Evolutionary conservation across 2,888 invertebrate genomes (phyloP), one percentile per base, ranked within the genome.

Genomic region (Drosophila formosana): DNA sequence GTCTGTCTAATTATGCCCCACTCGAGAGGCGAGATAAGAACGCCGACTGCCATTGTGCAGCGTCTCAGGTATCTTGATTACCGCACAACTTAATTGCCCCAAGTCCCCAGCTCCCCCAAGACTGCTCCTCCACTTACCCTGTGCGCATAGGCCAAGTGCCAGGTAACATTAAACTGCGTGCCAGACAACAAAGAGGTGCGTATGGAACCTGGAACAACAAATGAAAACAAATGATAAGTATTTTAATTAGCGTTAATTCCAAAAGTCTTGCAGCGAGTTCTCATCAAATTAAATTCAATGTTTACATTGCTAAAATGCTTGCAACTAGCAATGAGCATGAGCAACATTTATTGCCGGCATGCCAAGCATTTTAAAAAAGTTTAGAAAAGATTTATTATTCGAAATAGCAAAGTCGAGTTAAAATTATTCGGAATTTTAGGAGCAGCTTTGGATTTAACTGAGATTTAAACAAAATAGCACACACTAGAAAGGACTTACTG

Each of bases 61-160:
- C 9, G 89, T 72, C 78, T 88, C 0, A 84, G 77, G 53, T 11
- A 46, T 41, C 62, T 67, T 72, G 60, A 65, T 62, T 62, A 13
- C 32, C 28, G 39, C 49, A n/a, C 37, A 65, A 9, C 45, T 50
- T 78, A 67, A 73, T 68, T 72, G 46, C 39, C 37, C 46, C 25
- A 58, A 50, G 65, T 64, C 26, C 60, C 13, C 13, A 53, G 49
- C 32, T 26, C 13, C 60, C 74, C 80, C 2, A 60, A 11, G 11
- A n/a, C 13, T 8, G 39, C 23, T 47, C 3, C 81, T 58, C 25
- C 39, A 55, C 95, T 95, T 93, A 97, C 97, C 93, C 95, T 94
- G 91, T 98, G 98, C 4, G 98, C 97, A 93, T 98, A 98, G 9
- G 98, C 97, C 87, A 98, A 94, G 93, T 98, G 98, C 98, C 98